Base-by-base conservation (phyloP, 2,888 invertebrate species). In the Drosophila suboccidentalis region DNA sequence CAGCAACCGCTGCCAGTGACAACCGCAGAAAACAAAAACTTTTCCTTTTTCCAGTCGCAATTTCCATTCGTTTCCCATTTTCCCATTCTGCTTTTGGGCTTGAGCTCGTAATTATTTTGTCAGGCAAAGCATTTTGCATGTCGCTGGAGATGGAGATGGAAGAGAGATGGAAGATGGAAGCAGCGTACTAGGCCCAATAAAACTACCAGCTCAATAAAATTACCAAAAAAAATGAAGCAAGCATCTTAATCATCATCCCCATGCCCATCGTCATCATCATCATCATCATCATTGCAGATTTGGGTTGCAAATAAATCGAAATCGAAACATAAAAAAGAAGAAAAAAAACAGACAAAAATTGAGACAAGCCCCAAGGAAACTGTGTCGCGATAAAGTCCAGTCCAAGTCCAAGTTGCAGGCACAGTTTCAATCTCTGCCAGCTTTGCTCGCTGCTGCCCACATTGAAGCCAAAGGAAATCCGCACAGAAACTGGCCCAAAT, bases 1-100 rank as follows among this genome's bases (percentile, higher is more conserved):
- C 70, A 83, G 77, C 88, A 83, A 86, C 86, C 86, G 82, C 87
- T 84, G 88, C 70, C 75, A 77, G 78, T 85, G 88, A 87, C 83
- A 85, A 85, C 82, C 83, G 50, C 53, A 66, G 77, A 44, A 64
- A 77, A 74, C 70, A 59, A 59, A 59, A 77, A 77, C 61, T 70
- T 76, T 78, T 51, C 47, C 61, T 6, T 57, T 26, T 17, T 46
- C 51, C 51, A 22, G 22, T 46, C 46, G 34, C 34, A 49, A 46
- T 41, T 34, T 26, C 22, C 17, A 49, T 47, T 17, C n/a, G 5
- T 26, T 19, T 38, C 10, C 17, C 38, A 3, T 19, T 38, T 44
- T 17, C 5, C 1, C 11, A 36, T 36, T 38, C n/a, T 43, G 15
- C 26, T 39, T 29, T 32, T 36, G 53, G 26, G 10, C 59, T 46